Base-by-base conservation (phyloP, 2,797 vertebrate genomes). In the Margarornis squamiger region DNA sequence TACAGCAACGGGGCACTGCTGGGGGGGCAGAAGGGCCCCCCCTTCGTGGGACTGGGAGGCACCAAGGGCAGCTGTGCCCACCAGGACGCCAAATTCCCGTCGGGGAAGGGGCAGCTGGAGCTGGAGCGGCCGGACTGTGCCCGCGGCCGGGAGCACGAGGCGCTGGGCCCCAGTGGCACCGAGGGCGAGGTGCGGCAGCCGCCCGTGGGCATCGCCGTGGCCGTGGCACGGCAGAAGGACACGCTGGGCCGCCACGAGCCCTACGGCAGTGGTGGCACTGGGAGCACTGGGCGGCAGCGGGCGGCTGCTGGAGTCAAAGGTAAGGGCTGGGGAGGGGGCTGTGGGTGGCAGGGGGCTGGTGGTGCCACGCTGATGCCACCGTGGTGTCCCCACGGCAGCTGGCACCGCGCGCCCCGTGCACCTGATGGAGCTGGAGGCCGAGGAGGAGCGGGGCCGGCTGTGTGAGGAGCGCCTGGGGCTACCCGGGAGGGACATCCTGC, bases 181-280 rank as follows among this genome's bases (percentile, higher is more conserved):
- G 99, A 99, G 58, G 98, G 98, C 1, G 99, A 99, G 97, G 99
- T 99, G 93, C 98, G 99, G 36, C 99, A 99, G 97, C 99, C 99
- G 0, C 99, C 99, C 0, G 99, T 99, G 52, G 99, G 99, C 82
- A 99, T 99, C 10, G 99, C 99, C 0, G 99, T 99, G 91, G 99
- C 99, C 5, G 98, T 99, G 89, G 99, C 99, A 5, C 97, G 99
- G 89, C 99, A 99, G 96, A 99, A 99, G 96, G 99, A 99, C 86
- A 98, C 99, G 0, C 96, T 97, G 23, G 98, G 98, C 85, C 98
- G 98, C 30, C 98, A 98, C 0, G 98, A 98, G 20, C 71, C 91
- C 6, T 96, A 97, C 63, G 98, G 83, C 29, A 51, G 98, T 16
- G 67, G 96, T 62, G 57, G 97, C 14, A 96, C 97, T 7, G 97